Evolutionary conservation across 2,113 vertebrate species (phyloP), one percentile per base, ranked within the genome.

Genomic region (Rhipidura dahli): DNA sequence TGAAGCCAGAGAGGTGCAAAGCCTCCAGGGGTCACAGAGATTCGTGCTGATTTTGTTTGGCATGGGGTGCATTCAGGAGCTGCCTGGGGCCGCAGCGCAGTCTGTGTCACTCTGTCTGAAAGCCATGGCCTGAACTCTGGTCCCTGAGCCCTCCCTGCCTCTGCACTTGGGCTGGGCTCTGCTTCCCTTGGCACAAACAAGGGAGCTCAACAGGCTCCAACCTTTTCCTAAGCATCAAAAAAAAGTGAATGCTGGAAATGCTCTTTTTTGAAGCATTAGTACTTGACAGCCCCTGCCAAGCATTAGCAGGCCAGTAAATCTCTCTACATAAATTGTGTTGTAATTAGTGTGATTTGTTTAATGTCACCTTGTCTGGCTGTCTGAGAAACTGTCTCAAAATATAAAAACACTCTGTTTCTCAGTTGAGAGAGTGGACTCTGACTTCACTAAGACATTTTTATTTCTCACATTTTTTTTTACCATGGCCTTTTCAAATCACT

Each of bases 291-390:
- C 81, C 42, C 92, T 94, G 81, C 69, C 57, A 92, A 81, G 72
- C 64, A 94, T 93, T 89, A 95, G 39, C 72, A 84, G 68, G 49
- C 65, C 81, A 81, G 47, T 80, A 71, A 95, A 96, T 94, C 83
- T 94, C 81, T 92, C 70, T 73, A 90, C 90, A 96, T 88, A 86
- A 94, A 95, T 85, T 90, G 83, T 91, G 91, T 93, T 91, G 84
- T 90, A 96, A 96, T 97, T 92, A 60, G 88, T 8, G 7, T 90
- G 90, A 81, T 92, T 81, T 96, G 77, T 95, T 97, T 96, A 95
- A 94, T 93, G 94, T 95, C 96, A 96, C 94, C 95, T 94, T 94
- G 95, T 96, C 94, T 96, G 81, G n/a, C 77, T 93, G 79, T 73
- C 73, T 77, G 88, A 92, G 79, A 96, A 95, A 83, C 82, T 83